phyloP scores from a whole-genome alignment of 2,113 vertebrate genomes.

The Anas platyrhynchos region DNA sequence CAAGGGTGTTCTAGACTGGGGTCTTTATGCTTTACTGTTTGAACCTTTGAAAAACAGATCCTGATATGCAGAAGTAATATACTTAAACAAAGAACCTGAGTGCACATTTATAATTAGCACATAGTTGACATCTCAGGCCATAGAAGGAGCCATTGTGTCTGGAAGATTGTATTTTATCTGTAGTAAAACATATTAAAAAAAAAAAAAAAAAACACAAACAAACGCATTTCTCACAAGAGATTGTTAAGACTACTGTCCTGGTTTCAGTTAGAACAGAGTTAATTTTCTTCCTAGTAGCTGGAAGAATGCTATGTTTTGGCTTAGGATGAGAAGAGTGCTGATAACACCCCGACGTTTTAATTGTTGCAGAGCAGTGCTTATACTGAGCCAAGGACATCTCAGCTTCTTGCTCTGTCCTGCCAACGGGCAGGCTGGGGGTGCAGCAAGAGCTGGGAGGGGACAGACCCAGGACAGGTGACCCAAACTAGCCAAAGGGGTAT shows the following conservation, averaged over 20 bases:
- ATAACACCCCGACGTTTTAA: too few relatives aligned
- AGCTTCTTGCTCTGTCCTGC: too few relatives aligned
- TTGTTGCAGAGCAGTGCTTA: too few relatives aligned
- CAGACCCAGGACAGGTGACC: too few relatives aligned
- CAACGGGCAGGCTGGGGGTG: too few relatives aligned
- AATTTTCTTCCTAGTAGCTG: too few relatives aligned
- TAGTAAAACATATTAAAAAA: not conserved
- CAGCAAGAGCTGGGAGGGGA: too few relatives aligned
- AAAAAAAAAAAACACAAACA: not conserved
- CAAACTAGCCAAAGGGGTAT: too few relatives aligned
- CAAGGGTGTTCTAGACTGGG: not conserved
- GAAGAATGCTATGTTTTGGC: too few relatives aligned
- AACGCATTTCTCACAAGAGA: not conserved
- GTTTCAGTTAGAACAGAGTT: too few relatives aligned
- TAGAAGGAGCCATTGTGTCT: conserved; percentile 1
- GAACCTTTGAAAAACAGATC: not conserved
- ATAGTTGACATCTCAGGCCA: not conserved
- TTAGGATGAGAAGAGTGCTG: too few relatives aligned
- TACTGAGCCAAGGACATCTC: too few relatives aligned
- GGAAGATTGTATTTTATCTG: not conserved
- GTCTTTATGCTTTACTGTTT: not conserved
- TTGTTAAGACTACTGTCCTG: not conserved
- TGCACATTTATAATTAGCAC: not conserved
- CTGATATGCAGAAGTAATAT: not conserved
- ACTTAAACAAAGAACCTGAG: not conserved